phyloP scores from a whole-genome alignment of 1,140 invertebrate genomes.

The Mycetomoellerius zeteki region DNA sequence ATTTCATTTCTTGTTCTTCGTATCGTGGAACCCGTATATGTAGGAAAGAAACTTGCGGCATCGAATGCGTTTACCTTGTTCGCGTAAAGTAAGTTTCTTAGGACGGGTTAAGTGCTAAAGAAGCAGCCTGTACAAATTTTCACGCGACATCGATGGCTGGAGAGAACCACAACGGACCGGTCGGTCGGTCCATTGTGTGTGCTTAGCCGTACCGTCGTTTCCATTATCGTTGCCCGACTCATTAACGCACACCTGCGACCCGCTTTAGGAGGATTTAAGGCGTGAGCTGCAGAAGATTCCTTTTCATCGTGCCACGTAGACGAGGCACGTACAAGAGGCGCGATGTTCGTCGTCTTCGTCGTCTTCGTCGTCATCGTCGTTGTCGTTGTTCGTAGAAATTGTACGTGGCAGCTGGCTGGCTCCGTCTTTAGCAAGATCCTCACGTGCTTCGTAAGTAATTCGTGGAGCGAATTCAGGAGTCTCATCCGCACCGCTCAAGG shows the following conservation, averaged over 20 bases:
- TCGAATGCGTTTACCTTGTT: slow-evolving; percentile 31
- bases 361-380: not conserved
- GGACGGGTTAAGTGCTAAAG: slow-evolving; percentile 50
- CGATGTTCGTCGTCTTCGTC: slow-evolving; percentile 1
- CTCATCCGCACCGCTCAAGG: slow-evolving; percentile 70
- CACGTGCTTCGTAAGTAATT: slow-evolving; percentile 81
- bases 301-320: slow-evolving; percentile 42
- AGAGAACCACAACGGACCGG: not conserved
- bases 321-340: slow-evolving; percentile 33
- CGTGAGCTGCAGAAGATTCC: slow-evolving; percentile 22
- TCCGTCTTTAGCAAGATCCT: slow-evolving; percentile 72
- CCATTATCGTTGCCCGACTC: slow-evolving; percentile 75
- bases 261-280: slow-evolving; percentile 56
- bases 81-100: slow-evolving; percentile 40
- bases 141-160: slow-evolving; percentile 35
- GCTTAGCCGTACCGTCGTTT: slow-evolving; percentile 44
- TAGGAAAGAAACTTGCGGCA: slow-evolving; percentile 12
- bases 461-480: slow-evolving; percentile 79
- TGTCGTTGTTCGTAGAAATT: slow-evolving; percentile 54
- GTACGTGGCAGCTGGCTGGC: slow-evolving; percentile 62
- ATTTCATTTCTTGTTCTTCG: not conserved
- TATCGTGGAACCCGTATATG: not conserved
- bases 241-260: slow-evolving; percentile 75
- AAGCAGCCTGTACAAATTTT: slow-evolving; percentile 54
- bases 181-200: slow-evolving; percentile 63